Evolutionary conservation across 2,113 vertebrate species (phyloP).

Genomic region (Pterocles gutturalis): DNA sequence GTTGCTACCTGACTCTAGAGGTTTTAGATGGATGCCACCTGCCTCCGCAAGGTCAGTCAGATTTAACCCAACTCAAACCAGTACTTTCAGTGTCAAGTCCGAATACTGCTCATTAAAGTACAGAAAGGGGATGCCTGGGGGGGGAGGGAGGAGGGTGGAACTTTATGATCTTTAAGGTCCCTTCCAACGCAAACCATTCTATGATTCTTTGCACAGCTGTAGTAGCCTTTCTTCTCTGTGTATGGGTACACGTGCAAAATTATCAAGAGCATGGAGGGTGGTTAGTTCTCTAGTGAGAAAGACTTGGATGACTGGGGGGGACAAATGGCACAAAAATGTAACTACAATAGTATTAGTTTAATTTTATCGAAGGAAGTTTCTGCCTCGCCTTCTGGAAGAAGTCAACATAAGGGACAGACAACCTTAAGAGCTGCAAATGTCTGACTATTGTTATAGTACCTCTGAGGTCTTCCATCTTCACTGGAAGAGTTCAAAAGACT

Average conservation of each 20-base stretch:
- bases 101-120: background rate
- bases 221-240: background rate
- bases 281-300: background rate
- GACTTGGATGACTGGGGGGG: background rate
- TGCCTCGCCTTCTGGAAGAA: background rate
- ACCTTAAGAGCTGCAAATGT: background rate
- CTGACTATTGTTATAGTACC: background rate
- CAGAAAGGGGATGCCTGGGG: background rate
- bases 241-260: background rate
- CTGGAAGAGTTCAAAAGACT: slow-evolving; percentile 20
- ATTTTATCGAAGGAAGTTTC: background rate
- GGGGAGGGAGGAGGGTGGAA: too few species aligned
- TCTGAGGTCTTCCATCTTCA: background rate
- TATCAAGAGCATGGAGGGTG: background rate
- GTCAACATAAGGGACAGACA: background rate
- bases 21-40: background rate
- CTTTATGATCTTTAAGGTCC: too few species aligned
- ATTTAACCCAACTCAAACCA: background rate
- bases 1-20: background rate
- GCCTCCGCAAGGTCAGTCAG: background rate
- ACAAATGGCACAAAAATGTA: background rate
- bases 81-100: background rate
- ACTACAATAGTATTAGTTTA: background rate
- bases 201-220: background rate
- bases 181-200: too few species aligned